These are phyloP conservation scores for Sebastes hubbsi DNA, from an alignment of 2,797 vertebrate species.

Conservation along the genomic window DNA sequence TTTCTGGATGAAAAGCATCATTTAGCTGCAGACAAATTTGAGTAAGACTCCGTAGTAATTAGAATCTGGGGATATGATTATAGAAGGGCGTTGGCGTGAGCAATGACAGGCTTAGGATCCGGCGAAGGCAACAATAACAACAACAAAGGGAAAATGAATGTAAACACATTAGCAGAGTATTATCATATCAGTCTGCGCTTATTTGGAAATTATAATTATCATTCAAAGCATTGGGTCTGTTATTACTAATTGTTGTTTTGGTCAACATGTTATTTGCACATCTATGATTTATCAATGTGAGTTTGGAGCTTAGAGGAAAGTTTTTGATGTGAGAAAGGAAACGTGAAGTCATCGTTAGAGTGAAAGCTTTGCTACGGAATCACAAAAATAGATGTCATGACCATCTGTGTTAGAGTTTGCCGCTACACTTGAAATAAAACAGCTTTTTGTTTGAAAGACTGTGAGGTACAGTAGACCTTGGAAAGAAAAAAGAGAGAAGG, in stretches of 20 bases:
- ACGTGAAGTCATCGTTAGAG: neutral
- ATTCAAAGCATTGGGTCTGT: conserved; percentile 31
- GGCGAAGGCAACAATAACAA: conserved; percentile 41
- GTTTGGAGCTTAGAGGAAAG: neutral
- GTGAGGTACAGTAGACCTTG: neutral
- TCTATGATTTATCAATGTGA: neutral
- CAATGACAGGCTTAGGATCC: conserved; percentile 54
- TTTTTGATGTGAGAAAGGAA: neutral
- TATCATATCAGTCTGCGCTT: conserved; percentile 31
- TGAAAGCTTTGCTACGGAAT: neutral
- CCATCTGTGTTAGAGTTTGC: neutral
- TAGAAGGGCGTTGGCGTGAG: conserved; percentile 45
- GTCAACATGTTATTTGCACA: conserved; percentile 11
- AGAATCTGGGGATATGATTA: conserved; percentile 66
- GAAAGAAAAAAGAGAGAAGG: neutral
- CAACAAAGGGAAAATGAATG: conserved; percentile 43
- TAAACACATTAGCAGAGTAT: conserved; percentile 53
- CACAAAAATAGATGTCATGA: neutral
- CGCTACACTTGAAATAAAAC: neutral
- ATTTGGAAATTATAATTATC: conserved; percentile 52
- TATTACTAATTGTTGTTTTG: conserved; percentile 11
- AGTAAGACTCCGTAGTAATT: conserved; percentile 63
- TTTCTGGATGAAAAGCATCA: conserved; percentile 76
- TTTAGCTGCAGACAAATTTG: conserved; percentile 69
- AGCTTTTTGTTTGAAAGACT: neutral